Evolutionary conservation across 2,113 vertebrate genomes (phyloP).

Genomic region (Dicentrarchus labrax): DNA sequence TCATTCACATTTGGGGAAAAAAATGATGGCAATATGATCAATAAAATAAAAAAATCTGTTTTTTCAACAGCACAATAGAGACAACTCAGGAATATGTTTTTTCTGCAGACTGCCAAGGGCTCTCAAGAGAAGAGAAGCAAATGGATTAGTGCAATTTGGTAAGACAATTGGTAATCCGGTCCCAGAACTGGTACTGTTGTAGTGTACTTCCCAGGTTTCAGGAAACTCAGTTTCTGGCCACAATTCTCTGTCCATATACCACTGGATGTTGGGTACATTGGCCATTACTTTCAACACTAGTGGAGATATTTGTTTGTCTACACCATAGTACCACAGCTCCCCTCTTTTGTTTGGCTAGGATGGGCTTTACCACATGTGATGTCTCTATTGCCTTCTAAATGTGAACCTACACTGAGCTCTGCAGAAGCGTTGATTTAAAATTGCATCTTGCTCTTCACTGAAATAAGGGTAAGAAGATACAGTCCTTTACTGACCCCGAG

Average conservation of each 20-base stretch:
- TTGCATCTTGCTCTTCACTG: neutral
- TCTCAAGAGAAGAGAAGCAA: neutral
- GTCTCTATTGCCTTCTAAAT: neutral
- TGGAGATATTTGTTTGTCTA: neutral
- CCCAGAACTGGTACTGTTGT: neutral
- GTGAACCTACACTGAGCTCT: neutral
- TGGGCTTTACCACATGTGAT: neutral
- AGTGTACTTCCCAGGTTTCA: neutral
- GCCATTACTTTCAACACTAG: neutral
- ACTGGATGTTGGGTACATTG: neutral
- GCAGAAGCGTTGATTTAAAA: neutral
- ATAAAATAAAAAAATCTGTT: neutral
- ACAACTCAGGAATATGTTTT: neutral
- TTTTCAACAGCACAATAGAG: neutral
- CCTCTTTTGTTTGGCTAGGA: neutral
- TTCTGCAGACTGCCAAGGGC: neutral
- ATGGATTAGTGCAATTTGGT: neutral
- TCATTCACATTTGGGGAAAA: neutral
- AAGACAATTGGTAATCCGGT: neutral
- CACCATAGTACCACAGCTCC: neutral
- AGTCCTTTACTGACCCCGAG: neutral
- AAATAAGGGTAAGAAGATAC: neutral
- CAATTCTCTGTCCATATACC: neutral
- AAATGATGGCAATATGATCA: neutral
- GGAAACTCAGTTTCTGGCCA: neutral